Base-by-base conservation (phyloP, 2,797 vertebrate species). In the Lophius americanus region DNA sequence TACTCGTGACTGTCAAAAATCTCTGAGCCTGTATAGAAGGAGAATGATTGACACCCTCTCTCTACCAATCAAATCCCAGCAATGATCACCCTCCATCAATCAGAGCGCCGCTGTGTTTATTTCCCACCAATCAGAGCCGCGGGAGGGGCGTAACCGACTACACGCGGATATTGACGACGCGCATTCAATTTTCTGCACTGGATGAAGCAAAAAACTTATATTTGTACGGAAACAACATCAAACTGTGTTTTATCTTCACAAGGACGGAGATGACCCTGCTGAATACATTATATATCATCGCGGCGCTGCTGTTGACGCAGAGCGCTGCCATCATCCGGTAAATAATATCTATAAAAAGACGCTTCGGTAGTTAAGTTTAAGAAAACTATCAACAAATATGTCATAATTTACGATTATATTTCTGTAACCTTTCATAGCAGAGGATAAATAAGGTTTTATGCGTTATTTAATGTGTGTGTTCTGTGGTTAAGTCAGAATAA, bases 241-340 rank as follows among this genome's bases (percentile, higher is more conserved):
- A 57, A 64, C 44, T 51, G 12, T 5, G 3, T 9, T 7, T 46
- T 41, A 39, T 65, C 35, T 32, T 9, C 12, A 9, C 9, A 23
- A 23, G 23, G 1, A 36, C 47, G 23, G 13, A 71, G 3, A 92
- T 89, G 89, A 32, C 42, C 7, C 64, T 49, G 11, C 47, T 78
- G 11, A 0, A n/a, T 23, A 47, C 77, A 7, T 33, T 79, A n/a
- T 78, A 1, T 8, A 0, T 88, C 2, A 3, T 75, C 33, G 69
- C 32, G 8, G 39, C 56, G 50, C 56, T 92, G 69, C 65, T 90
- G 43, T 3, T 88, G 2, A 51, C 76, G 4, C 82, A 88, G 11
- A 77, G 80, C 62, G 49, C 60, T 68, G 85, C 88, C 36, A 37
- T 91, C 3, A 61, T 89, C 41, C 92, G 92, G 92, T 92, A 90